These are phyloP conservation scores for Brachyptera putata DNA, from an alignment of 2,888 invertebrate genomes.

Conservation along the genomic window DNA sequence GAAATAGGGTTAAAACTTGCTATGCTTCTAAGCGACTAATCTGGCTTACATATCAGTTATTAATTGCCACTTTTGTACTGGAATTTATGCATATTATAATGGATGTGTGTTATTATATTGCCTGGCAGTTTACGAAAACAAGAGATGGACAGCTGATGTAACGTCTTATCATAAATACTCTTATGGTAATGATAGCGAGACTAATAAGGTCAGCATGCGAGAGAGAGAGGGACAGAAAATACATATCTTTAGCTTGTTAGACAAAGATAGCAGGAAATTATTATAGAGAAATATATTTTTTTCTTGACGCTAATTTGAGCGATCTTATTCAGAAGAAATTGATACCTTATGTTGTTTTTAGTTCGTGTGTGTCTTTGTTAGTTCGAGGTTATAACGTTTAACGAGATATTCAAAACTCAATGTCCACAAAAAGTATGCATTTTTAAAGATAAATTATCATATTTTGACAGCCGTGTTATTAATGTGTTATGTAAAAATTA, in stretches of 20 bases:
- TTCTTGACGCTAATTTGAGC: neutral
- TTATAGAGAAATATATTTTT: neutral
- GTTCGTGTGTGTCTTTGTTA: too few relatives aligned
- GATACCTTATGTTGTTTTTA: neutral
- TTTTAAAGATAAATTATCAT: too few relatives aligned
- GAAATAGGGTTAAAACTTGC: constrained; percentile 6
- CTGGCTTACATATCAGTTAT: constrained; percentile 4
- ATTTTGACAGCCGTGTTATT: too few relatives aligned
- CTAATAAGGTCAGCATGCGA: constrained; percentile 21
- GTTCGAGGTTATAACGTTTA: too few relatives aligned
- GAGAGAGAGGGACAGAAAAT: constrained; percentile 16
- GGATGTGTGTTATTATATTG: neutral
- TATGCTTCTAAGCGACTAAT: constrained; percentile 5
- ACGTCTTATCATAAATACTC: constrained; percentile 15
- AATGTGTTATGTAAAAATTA: too few relatives aligned
- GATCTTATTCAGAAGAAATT: neutral
- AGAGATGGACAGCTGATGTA: constrained; percentile 24
- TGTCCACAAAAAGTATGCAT: too few relatives aligned
- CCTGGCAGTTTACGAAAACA: constrained; percentile 2
- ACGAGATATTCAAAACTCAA: too few relatives aligned
- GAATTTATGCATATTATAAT: neutral
- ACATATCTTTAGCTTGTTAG: too few relatives aligned
- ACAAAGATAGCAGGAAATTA: too few relatives aligned
- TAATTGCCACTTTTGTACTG: constrained; percentile 8
- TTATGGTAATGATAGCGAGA: neutral